Evolutionary conservation across 2,113 vertebrate genomes (phyloP).

Genomic region (Ophthalmolycus amberensis): DNA sequence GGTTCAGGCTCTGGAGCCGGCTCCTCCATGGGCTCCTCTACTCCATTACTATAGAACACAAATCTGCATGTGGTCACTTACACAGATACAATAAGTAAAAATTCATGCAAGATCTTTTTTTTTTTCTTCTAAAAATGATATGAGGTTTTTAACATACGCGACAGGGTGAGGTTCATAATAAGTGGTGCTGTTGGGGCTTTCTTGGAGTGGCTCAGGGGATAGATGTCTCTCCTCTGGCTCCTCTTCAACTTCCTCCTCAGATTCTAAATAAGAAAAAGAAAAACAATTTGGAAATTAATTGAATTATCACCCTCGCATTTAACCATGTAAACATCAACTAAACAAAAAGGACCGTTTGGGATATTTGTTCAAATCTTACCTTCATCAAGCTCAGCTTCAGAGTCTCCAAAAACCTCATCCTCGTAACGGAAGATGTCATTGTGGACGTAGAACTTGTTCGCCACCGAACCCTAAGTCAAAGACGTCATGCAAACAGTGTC

Average conservation of each 20-base stretch:
- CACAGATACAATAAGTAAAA: neutral
- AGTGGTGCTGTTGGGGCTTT: conserved; percentile 87
- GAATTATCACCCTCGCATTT: neutral
- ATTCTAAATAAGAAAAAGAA: conserved; percentile 82
- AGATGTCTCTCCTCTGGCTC: conserved; percentile 91
- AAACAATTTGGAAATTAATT: neutral
- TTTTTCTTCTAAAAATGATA: neutral
- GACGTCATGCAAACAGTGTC: neutral
- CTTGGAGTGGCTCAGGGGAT: conserved; percentile 92
- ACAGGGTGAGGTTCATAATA: conserved; percentile 93
- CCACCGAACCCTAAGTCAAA: conserved; percentile 90
- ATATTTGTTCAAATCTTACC: conserved; percentile 77
- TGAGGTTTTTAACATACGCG: conserved; percentile 81
- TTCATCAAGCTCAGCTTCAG: conserved; percentile 97
- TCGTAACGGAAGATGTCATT: conserved; percentile 99
- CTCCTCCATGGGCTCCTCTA: conserved; percentile 83
- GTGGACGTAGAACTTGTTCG: conserved; percentile 99
- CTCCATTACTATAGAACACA: conserved; percentile 74
- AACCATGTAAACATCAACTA: neutral
- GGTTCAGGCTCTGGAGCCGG: conserved; percentile 79
- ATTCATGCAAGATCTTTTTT: neutral
- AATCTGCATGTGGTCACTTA: neutral
- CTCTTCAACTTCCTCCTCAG: conserved; percentile 96
- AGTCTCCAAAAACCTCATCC: conserved; percentile 98
- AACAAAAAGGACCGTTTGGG: too few species aligned